Percentiles rank a stretch among this genome's conserved stretches.
Evolutionary conservation across 2,113 vertebrate species (phyloP).

Genomic region (Pseudonaja textilis): DNA sequence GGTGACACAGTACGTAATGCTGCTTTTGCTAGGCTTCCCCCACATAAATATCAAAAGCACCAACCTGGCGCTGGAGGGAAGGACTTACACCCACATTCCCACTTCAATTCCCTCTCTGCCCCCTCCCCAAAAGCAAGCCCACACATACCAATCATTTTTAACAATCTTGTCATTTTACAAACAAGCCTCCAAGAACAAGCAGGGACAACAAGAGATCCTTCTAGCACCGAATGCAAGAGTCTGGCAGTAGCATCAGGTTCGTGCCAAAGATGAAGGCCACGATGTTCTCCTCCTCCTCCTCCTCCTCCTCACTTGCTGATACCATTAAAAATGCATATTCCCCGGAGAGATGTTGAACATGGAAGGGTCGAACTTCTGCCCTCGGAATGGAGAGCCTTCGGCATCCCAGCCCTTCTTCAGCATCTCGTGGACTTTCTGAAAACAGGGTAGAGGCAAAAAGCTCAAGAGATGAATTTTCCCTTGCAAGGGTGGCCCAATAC

Average conservation of each 20-base stretch:
- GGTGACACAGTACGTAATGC: conserved; percentile 35
- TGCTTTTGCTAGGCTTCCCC: conserved; percentile 20
- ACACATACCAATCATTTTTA: background rate
- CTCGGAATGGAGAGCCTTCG: conserved; percentile 92
- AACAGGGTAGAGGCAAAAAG: conserved; percentile 9
- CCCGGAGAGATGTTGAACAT: conserved; percentile 95
- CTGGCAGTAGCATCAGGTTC: background rate
- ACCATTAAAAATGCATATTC: conserved; percentile 89
- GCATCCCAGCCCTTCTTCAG: conserved; percentile 98
- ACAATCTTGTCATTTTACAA: conserved; percentile 6
- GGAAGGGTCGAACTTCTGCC: conserved; percentile 92
- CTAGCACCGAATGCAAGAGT: background rate
- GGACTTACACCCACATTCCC: background rate
- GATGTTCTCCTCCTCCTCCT: background rate
- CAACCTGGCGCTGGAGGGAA: background rate
- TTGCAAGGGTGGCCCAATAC: background rate
- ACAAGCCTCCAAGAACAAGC: background rate
- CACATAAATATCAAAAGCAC: conserved; percentile 28
- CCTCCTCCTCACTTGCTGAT: background rate
- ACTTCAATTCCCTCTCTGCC: background rate
- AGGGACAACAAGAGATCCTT: background rate
- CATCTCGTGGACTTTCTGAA: conserved; percentile 97
- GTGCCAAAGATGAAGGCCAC: conserved; percentile 20
- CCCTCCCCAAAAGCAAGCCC: background rate
- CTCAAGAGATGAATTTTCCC: background rate